Evolutionary conservation across 2,888 invertebrate genomes (phyloP).

Genomic region (Temnothorax ravouxi): DNA sequence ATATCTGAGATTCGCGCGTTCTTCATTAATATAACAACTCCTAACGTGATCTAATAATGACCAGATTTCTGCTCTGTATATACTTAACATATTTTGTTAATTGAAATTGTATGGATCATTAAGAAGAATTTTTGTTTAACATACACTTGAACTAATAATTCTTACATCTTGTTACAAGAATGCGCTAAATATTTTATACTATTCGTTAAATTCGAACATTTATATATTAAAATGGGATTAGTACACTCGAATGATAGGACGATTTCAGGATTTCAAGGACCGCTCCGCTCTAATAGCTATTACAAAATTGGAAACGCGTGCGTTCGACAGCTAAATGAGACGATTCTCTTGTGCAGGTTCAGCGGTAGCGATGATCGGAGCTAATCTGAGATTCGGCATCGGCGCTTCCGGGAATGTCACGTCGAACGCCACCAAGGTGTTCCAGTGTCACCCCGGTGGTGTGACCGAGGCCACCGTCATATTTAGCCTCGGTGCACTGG

Average conservation of each 20-base stretch:
- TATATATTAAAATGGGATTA: background rate
- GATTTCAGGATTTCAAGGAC: background rate
- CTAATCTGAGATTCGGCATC: conserved; percentile 91
- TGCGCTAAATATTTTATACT: background rate
- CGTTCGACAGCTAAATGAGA: background rate
- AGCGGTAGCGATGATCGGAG: conserved; percentile 93
- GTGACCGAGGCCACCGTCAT: conserved; percentile 93
- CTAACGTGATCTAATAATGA: background rate
- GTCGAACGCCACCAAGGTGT: conserved; percentile 90
- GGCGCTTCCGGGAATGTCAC: conserved; percentile 90
- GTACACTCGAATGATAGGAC: background rate
- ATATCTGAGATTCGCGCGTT: conserved; percentile 19
- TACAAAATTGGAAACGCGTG: background rate
- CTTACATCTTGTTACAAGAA: background rate
- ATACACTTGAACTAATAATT: background rate
- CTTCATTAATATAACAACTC: background rate
- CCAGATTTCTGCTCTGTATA: background rate
- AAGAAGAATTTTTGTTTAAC: background rate
- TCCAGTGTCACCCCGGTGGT: conserved; percentile 93
- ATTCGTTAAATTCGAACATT: background rate
- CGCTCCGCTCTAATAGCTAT: background rate
- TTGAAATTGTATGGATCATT: background rate
- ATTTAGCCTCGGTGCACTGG: conserved; percentile 92
- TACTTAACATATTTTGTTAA: background rate
- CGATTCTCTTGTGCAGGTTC: conserved; percentile 87